phyloP scores from a whole-genome alignment of 2,888 invertebrate species.

The Anthrax anthrax region DNA sequence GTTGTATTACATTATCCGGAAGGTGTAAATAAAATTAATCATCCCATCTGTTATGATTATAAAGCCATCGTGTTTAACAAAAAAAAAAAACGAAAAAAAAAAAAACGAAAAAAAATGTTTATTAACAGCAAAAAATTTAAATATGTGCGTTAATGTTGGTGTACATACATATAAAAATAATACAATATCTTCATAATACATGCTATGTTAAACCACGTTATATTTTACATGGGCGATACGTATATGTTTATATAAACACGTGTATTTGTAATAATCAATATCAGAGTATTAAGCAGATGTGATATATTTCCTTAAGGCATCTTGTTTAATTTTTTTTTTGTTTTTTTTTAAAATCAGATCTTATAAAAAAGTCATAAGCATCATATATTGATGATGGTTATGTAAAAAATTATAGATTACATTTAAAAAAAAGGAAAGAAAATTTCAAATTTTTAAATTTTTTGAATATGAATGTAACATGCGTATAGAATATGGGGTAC shows the following conservation, averaged over 20 bases:
- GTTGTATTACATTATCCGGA: neutral
- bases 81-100: neutral
- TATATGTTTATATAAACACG: too few relatives aligned
- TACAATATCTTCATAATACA: too few relatives aligned
- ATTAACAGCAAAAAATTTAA: neutral
- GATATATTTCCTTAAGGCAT: slow-evolving; percentile 5
- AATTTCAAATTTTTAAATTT: too few relatives aligned
- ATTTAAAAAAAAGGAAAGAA: too few relatives aligned
- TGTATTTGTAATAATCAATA: neutral
- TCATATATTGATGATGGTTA: neutral
- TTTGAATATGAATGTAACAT: too few relatives aligned
- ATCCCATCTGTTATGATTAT: slow-evolving; percentile 7
- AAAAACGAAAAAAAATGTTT: neutral
- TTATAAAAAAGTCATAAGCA: slow-evolving; percentile 1
- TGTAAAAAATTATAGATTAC: too few relatives aligned
- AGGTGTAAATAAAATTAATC: slow-evolving; percentile 4
- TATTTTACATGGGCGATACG: too few relatives aligned
- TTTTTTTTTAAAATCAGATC: too few relatives aligned
- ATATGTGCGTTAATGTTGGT: too few relatives aligned
- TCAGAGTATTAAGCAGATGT: slow-evolving; percentile 2
- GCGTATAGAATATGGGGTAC: too few relatives aligned
- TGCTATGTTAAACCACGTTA: too few relatives aligned
- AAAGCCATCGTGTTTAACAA: slow-evolving; percentile 1
- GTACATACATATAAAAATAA: too few relatives aligned
- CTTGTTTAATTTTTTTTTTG: slow-evolving; percentile 4